phyloP scores from a whole-genome alignment of 2,888 invertebrate species.

The Diarsia rubi region DNA sequence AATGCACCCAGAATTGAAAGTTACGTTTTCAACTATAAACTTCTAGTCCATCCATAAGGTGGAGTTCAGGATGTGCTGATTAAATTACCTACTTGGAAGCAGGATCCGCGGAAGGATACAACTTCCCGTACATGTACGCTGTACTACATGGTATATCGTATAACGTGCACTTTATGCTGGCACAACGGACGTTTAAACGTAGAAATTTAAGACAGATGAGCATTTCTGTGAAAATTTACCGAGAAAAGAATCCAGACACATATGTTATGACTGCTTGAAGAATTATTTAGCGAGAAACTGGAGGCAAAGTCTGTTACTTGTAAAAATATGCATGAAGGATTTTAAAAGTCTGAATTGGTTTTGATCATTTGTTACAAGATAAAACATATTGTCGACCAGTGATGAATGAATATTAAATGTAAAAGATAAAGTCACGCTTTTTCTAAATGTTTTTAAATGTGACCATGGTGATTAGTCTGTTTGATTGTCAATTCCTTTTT shows the following conservation, averaged over 20 bases:
- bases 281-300: constrained; percentile 35
- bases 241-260: constrained; percentile 23
- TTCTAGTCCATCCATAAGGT: not conserved
- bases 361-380: not conserved
- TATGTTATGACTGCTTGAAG: constrained; percentile 7
- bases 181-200: not conserved
- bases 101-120: not conserved
- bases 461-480: too few relatives aligned
- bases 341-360: not conserved
- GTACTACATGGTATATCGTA: constrained; percentile 1
- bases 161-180: not conserved
- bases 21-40: not conserved
- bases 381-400: too few relatives aligned
- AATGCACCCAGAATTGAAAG: not conserved
- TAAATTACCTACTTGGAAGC: constrained; percentile 5
- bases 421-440: too few relatives aligned
- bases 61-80: constrained; percentile 24
- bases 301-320: not conserved
- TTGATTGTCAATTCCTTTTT: too few relatives aligned
- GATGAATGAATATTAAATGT: too few relatives aligned
- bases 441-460: too few relatives aligned
- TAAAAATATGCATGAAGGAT: not conserved
- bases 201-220: not conserved
- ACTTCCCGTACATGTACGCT: constrained; percentile 10
- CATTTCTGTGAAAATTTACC: constrained; percentile 5